Evolutionary conservation across 2,888 invertebrate species (phyloP), one percentile per base, ranked within the genome.

Genomic region (Eucera pruinosa): DNA sequence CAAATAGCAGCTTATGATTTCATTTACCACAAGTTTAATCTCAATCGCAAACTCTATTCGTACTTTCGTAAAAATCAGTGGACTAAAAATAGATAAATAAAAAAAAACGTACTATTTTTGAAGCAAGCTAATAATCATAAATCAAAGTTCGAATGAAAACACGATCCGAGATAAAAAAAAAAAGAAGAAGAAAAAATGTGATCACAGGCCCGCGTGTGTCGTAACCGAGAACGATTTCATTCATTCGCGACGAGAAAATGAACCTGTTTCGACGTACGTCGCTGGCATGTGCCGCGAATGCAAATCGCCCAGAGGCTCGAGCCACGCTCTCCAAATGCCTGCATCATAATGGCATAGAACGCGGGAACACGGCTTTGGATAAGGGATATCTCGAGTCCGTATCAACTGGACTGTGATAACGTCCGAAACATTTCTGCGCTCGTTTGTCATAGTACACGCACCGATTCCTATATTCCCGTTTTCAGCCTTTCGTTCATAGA

Each of bases 171-270:
- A 79, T 78, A 74, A 74, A 15, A 41, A 45, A 7, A 6, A 20
- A 2, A 66, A 41, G 57, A 11, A 11, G 36, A 11, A 2, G 5
- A 36, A 9, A 11, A 11, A 54, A n/a, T n/a, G n/a, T n/a, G n/a
- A n/a, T n/a, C n/a, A n/a, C n/a, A n/a, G n/a, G 54, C 65, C 60
- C 60, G 62, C 9, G 45, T 9, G 60, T 75, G 71, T 76, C 68
- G 77, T 69, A 84, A 84, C 47, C 61, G 69, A 7, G 73, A 78
- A 82, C 84, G 84, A 84, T 82, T 82, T 80, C 82, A 82, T 84
- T 84, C 80, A 84, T 84, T 72, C 78, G 75, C 50, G 55, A 57
- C 57, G 70, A 76, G 73, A 78, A 70, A 84, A 82, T 84, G 84
- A 84, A 84, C 84, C 82, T 84, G 84, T 80, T 84, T 54, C 78